A percentile compares a stretch with the other conserved stretches of the same genome.
Conservation (phyloP, 2,113 vertebrate genomes). For the Dolichotis patagonum region DNA sequence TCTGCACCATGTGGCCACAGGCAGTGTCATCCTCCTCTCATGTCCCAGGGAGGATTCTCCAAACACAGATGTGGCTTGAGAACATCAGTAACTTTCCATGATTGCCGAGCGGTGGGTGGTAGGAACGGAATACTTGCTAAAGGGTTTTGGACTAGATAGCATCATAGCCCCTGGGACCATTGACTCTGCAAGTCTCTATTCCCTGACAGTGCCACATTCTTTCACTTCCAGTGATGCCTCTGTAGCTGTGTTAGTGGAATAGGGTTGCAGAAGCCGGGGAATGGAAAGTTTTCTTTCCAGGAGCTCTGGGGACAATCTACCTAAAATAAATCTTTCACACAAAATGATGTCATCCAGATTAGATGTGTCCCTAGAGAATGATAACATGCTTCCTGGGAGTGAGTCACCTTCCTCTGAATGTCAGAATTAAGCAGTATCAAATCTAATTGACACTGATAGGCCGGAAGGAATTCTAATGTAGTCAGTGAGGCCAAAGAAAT, state of each 20-base stretch:
- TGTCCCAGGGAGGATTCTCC: background rate
- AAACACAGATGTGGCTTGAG: background rate
- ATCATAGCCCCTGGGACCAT: background rate
- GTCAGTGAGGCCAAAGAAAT: constrained; percentile 47
- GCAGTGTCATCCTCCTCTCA: background rate
- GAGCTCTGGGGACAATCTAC: constrained; percentile 40
- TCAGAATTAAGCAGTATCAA: constrained; percentile 62
- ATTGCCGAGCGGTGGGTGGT: background rate
- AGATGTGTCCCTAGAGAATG: constrained; percentile 32
- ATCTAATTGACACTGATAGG: constrained; percentile 66
- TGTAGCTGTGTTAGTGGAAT: constrained; percentile 24
- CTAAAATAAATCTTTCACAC: constrained; percentile 61
- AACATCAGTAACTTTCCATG: background rate
- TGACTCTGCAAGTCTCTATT: background rate
- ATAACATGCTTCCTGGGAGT: constrained; percentile 43
- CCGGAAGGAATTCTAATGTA: constrained; percentile 60
- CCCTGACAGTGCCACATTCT: background rate
- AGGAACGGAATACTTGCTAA: background rate
- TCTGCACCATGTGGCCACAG: background rate
- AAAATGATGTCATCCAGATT: constrained; percentile 74
- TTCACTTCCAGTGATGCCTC: background rate
- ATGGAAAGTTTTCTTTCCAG: constrained; percentile 64
- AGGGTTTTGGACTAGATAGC: background rate
- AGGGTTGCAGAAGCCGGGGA: constrained; percentile 9
- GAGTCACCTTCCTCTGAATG: constrained; percentile 74